A percentile compares a stretch with the other conserved stretches of the same genome.
Conservation (phyloP, 2,888 invertebrate species). For the Callimorpha dominula region DNA sequence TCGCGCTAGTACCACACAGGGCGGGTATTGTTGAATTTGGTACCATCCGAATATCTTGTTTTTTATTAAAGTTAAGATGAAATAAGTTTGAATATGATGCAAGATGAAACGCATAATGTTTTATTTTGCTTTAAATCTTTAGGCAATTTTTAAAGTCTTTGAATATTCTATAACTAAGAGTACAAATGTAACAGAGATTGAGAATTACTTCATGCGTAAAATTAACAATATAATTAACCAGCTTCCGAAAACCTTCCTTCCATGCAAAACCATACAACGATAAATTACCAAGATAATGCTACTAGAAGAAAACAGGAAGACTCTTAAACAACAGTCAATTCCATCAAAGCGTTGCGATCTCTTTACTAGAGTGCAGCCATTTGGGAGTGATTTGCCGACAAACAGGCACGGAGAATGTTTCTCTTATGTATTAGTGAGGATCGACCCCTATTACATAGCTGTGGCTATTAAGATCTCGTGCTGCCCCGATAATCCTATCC, state of each 20-base stretch:
- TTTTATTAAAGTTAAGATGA: too few species aligned
- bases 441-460: slow-evolving; percentile 50
- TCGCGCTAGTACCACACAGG: too few species aligned
- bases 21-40: too few species aligned
- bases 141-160: too few species aligned
- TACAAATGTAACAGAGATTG: not conserved
- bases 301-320: slow-evolving; percentile 13
- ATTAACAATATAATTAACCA: not conserved
- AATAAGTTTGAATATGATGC: too few species aligned
- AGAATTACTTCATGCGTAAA: not conserved
- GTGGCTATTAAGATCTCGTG: slow-evolving; percentile 53
- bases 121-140: too few species aligned
- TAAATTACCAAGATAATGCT: slow-evolving; percentile 8
- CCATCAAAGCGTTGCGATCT: slow-evolving; percentile 32
- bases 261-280: not conserved
- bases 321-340: slow-evolving; percentile 33
- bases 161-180: too few species aligned
- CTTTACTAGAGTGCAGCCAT: slow-evolving; percentile 34
- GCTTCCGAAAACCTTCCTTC: not conserved
- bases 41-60: too few species aligned
- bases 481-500: slow-evolving; percentile 52
- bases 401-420: slow-evolving; percentile 39
- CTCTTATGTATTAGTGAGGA: slow-evolving; percentile 46
- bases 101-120: too few species aligned
- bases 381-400: slow-evolving; percentile 41